phyloP scores from a whole-genome alignment of 2,888 invertebrate species.

The Halocaridina rubra region DNA sequence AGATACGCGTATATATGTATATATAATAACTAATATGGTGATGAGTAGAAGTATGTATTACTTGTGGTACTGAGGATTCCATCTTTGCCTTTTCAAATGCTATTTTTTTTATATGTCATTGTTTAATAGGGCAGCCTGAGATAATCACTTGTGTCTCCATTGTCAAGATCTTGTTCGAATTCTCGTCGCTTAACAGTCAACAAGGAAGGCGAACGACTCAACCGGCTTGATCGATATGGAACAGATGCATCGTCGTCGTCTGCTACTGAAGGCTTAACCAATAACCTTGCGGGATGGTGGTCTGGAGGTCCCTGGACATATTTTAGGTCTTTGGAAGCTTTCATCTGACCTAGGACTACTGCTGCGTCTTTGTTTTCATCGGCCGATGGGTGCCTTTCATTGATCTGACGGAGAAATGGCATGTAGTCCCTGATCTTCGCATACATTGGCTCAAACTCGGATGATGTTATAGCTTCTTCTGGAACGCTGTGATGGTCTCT shows the following conservation, averaged over 20 bases:
- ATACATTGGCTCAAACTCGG: too few relatives aligned
- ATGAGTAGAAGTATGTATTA: too few relatives aligned
- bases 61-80: too few relatives aligned
- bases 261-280: slow-evolving; percentile 5
- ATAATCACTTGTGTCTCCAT: slow-evolving; percentile 57
- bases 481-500: slow-evolving; percentile 37
- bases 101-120: not conserved
- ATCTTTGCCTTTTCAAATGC: too few relatives aligned
- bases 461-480: too few relatives aligned
- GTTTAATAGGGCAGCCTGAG: slow-evolving; percentile 56
- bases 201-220: slow-evolving; percentile 22
- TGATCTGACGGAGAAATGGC: slow-evolving; percentile 12
- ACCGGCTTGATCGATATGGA: not conserved
- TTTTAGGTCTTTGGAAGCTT: too few relatives aligned
- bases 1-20: too few relatives aligned
- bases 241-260: not conserved
- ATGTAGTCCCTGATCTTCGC: slow-evolving; percentile 21
- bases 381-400: not conserved
- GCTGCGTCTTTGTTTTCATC: not conserved
- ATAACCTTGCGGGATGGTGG: slow-evolving; percentile 36
- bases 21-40: too few relatives aligned
- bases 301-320: slow-evolving; percentile 1
- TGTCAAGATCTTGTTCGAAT: slow-evolving; percentile 60
- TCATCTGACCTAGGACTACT: not conserved
- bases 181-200: slow-evolving; percentile 47